Conservation (phyloP, 2,113 vertebrate species). For the Cyrtonyx montezumae region DNA sequence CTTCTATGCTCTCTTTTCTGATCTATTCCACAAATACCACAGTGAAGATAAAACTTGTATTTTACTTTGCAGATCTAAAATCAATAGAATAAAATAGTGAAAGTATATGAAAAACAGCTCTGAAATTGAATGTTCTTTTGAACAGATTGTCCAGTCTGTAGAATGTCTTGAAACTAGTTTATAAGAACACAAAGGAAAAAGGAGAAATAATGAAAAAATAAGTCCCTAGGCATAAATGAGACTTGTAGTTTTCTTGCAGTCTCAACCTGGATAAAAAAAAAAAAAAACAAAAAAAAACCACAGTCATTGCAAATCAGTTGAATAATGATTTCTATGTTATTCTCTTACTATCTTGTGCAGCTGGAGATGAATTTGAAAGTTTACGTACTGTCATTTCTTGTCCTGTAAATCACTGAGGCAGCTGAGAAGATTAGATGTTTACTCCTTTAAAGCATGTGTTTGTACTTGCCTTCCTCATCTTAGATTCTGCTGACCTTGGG, state of each 20-base stretch:
- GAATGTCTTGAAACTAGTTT: background rate
- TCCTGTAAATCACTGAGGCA: background rate
- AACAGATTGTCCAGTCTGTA: background rate
- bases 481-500: background rate
- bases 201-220: background rate
- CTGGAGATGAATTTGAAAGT: background rate
- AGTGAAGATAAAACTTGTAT: background rate
- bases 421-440: background rate
- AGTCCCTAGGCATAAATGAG: background rate
- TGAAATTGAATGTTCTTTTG: background rate
- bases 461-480: background rate
- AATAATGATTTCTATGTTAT: background rate
- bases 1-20: background rate
- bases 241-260: background rate
- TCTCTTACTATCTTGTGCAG: background rate
- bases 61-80: conserved; percentile 5
- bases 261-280: background rate
- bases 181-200: background rate
- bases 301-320: background rate
- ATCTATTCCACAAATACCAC: background rate
- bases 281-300: background rate
- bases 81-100: background rate
- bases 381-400: background rate
- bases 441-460: background rate
- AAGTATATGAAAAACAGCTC: background rate